phyloP scores from a whole-genome alignment of 2,797 vertebrate species.

The Anniella stebbinsi region DNA sequence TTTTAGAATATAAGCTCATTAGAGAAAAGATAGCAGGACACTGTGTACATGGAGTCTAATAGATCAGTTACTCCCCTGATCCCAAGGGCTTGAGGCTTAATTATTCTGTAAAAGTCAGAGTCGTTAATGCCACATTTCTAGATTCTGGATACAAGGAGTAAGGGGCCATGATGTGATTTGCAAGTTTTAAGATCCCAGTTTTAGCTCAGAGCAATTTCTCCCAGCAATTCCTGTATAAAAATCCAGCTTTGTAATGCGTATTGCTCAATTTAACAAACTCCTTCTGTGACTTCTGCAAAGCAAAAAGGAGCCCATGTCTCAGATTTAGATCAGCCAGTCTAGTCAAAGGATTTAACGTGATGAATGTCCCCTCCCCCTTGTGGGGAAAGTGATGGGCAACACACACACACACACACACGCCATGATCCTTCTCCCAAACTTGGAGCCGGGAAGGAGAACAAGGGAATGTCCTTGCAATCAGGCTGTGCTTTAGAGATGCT shows the following conservation, averaged over 20 bases:
- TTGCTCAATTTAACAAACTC: neutral
- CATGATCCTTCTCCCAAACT: neutral
- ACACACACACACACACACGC: too few relatives aligned
- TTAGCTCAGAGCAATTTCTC: neutral
- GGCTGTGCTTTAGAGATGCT: neutral
- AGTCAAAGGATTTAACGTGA: neutral
- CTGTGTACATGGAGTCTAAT: neutral
- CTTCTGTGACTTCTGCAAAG: neutral
- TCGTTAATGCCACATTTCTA: neutral
- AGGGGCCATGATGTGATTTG: neutral
- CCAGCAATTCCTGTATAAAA: neutral
- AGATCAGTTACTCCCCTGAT: neutral
- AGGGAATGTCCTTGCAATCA: neutral
- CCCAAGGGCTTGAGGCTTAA: neutral
- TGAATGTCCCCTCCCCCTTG: neutral
- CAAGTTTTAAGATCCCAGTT: neutral
- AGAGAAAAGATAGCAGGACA: neutral
- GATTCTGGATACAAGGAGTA: neutral
- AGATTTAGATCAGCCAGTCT: neutral
- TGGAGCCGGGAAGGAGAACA: neutral
- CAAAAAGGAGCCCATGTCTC: neutral
- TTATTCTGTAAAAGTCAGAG: constrained; percentile 26
- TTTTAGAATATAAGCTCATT: constrained; percentile 29
- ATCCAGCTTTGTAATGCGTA: neutral
- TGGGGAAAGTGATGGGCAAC: neutral